Evolutionary conservation across 92 coral and sea anemone species (phyloP).

Genomic region (Phenganax subtilis): DNA sequence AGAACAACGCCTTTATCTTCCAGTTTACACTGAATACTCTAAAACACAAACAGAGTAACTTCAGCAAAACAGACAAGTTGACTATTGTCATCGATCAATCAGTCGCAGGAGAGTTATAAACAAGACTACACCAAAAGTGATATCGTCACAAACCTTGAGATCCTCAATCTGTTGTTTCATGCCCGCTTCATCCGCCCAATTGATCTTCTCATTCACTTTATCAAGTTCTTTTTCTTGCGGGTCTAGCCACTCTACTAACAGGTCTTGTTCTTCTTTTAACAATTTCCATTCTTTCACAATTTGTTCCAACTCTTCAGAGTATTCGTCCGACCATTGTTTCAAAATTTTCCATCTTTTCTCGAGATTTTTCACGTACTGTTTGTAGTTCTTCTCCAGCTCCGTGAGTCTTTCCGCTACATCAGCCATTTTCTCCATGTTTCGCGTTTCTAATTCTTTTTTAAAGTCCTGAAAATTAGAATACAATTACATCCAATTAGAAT

Average conservation of each 20-base stretch:
- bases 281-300: slow-evolving; percentile 20
- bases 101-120: not conserved
- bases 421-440: slow-evolving; percentile 32
- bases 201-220: slow-evolving; percentile 5
- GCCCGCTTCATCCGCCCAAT: slow-evolving; percentile 57
- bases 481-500: not conserved
- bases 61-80: not conserved
- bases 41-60: not conserved
- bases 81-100: not conserved
- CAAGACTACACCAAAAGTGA: not conserved
- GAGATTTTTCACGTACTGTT: slow-evolving; percentile 30
- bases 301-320: slow-evolving; percentile 24
- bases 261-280: slow-evolving; percentile 10
- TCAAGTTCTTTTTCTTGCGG: slow-evolving; percentile 10
- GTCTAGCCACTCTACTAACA: slow-evolving; percentile 18
- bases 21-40: slow-evolving; percentile 62
- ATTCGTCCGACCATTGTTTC: slow-evolving; percentile 26
- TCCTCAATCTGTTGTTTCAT: slow-evolving; percentile 60
- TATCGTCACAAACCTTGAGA: slow-evolving; percentile 53
- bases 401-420: slow-evolving; percentile 33
- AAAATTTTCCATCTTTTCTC: slow-evolving; percentile 23
- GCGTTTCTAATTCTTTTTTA: slow-evolving; percentile 51
- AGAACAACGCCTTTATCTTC: slow-evolving; percentile 80
- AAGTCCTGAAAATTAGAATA: slow-evolving; percentile 50
- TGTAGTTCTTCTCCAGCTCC: slow-evolving; percentile 24